A percentile compares a stretch with the other conserved stretches of the same genome.
These are phyloP conservation scores for Lysandra bellargus DNA, from an alignment of 2,888 invertebrate genomes.

Conservation along the genomic window DNA sequence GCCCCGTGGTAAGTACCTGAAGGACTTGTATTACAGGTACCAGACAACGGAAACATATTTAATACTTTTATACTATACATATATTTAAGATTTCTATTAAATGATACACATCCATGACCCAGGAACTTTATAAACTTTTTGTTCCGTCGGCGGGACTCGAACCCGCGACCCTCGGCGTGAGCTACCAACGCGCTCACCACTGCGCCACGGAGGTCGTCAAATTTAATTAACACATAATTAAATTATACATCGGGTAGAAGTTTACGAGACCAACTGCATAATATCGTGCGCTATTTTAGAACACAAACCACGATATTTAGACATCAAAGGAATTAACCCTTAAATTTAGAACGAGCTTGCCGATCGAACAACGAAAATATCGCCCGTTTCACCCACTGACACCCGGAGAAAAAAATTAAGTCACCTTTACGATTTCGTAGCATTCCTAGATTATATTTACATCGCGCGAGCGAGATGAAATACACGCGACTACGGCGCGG, in stretches of 20 bases:
- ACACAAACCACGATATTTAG: slow-evolving; percentile 4
- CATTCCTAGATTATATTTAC: slow-evolving; percentile 41
- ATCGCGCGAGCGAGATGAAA: slow-evolving; percentile 29
- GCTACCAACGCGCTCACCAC: no score
- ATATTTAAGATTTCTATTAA: no score
- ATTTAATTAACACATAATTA: not conserved
- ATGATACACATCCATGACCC: no score
- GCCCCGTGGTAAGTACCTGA: no score
- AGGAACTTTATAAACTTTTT: no score
- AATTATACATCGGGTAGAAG: not conserved
- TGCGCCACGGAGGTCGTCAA: no score
- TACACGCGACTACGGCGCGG: not conserved
- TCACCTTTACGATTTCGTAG: slow-evolving; percentile 48
- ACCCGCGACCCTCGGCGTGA: no score
- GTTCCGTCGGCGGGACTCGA: no score
- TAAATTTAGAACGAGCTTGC: not conserved
- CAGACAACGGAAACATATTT: no score
- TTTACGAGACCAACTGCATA: not conserved
- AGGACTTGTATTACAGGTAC: no score
- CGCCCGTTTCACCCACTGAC: slow-evolving; percentile 14
- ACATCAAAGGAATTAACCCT: slow-evolving; percentile 4
- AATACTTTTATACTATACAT: no score
- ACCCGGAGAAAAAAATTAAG: slow-evolving; percentile 41
- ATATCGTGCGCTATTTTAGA: not conserved
- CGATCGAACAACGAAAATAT: slow-evolving; percentile 13